Percentiles rank a stretch among this genome's conserved stretches.
These are phyloP conservation scores for Bos taurus DNA, from an alignment of 2,113 vertebrate species.

Conservation along the genomic window DNA sequence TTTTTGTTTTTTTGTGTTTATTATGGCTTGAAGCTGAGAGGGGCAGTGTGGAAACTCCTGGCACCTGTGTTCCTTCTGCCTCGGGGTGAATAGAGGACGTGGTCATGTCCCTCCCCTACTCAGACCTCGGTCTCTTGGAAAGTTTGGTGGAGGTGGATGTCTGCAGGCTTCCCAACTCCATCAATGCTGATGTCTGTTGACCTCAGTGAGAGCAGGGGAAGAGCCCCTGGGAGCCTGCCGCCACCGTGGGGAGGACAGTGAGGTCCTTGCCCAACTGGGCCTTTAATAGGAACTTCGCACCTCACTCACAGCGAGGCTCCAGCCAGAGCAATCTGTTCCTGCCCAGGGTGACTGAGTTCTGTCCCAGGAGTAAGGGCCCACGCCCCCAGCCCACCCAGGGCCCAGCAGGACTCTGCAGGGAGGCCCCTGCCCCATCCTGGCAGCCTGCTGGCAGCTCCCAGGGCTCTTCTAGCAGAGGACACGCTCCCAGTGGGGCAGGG, in stretches of 20 bases:
- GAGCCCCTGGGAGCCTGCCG: not conserved
- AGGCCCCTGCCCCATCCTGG: not conserved
- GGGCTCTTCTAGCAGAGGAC: not conserved
- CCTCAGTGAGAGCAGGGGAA: not conserved
- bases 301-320: not conserved
- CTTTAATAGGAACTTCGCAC: not conserved
- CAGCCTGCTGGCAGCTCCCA: not conserved
- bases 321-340: not conserved
- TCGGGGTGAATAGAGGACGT: not conserved
- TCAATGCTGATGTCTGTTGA: not conserved
- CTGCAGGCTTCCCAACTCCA: not conserved
- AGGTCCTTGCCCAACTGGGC: not conserved
- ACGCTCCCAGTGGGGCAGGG: fast-evolving
- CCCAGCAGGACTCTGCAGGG: not conserved
- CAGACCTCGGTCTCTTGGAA: not conserved
- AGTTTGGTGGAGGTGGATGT: not conserved
- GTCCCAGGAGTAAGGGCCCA: not conserved
- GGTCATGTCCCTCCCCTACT: not conserved
- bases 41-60: not conserved
- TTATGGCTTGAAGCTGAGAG: not conserved
- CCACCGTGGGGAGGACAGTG: not conserved
- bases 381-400: not conserved
- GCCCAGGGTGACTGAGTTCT: not conserved
- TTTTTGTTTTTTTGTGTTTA: not conserved
- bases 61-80: not conserved